Evolutionary conservation across 2,888 invertebrate species (phyloP), one percentile per base, ranked within the genome.

Genomic region (Alcis repandata): DNA sequence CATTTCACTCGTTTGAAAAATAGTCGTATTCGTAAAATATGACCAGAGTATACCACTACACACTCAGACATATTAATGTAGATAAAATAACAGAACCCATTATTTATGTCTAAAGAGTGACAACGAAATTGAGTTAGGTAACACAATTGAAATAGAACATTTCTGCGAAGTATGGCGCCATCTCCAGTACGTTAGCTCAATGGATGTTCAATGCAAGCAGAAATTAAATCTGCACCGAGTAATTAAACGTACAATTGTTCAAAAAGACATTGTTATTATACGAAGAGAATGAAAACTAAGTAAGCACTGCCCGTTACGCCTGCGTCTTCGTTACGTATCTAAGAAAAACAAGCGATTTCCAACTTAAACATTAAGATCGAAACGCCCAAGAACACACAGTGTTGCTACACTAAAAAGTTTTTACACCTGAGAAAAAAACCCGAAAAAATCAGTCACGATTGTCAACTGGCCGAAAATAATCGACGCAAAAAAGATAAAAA

Each of bases 361-460:
- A 53, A 38, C 40, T n/a, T 58, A 58, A 51, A 63, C 1, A 17
- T 19, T 22, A 41, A 67, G 57, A 58, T 60, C 15, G n/a, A 46
- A 20, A n/a, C 6, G n/a, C 38, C 52, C 48, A 68, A 10, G 54
- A 64, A 65, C 45, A 53, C 19, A 22, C n/a, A 8, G 56, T 69
- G 67, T 63, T 63, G 60, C 49, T 52, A 64, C 51, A 41, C 38
- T 11, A 19, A 49, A 57, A 63, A 59, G 48, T 43, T 63, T 54
- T 54, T 64, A 70, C 72, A 69, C 68, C 71, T 72, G 52, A 74
- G 68, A 67, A 72, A 75, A 70, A 71, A 71, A 63, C 74, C 61
- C 53, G 53, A 71, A 73, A 74, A 84, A 84, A 85, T 88, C 88
- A 88, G 88, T 88, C 88, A 75, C 79, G 69, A 83, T 79, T 82